A percentile compares a stretch with the other conserved stretches of the same genome.
Evolutionary conservation across 2,113 vertebrate species (phyloP).

Genomic region (Paedocypris sp.): DNA sequence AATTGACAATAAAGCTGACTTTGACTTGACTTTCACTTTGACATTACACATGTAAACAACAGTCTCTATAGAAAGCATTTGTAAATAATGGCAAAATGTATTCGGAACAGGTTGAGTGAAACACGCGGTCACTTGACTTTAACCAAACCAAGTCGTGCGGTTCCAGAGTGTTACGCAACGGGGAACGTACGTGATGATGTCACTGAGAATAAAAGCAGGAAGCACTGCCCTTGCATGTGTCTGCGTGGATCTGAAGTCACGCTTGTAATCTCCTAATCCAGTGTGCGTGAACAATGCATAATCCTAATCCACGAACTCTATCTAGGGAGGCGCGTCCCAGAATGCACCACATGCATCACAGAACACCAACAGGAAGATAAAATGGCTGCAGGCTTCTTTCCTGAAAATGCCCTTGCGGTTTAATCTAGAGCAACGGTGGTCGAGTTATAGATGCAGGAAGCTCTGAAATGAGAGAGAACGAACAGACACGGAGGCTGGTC

Average conservation of each 20-base stretch:
- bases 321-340: conserved; percentile 5
- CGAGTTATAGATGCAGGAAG: not conserved
- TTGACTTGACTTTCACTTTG: too few relatives aligned
- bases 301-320: conserved; percentile 32
- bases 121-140: too few relatives aligned
- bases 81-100: too few relatives aligned
- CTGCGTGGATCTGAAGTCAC: conserved; percentile 37
- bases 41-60: too few relatives aligned
- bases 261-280: conserved; percentile 57
- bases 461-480: too few relatives aligned
- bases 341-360: not conserved
- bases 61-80: too few relatives aligned
- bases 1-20: too few relatives aligned
- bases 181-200: not conserved
- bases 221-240: conserved; percentile 41
- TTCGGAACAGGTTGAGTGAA: too few relatives aligned
- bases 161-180: not conserved
- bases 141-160: too few relatives aligned
- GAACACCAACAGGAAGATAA: not conserved
- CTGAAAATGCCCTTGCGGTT: too few relatives aligned
- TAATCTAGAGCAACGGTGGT: not conserved
- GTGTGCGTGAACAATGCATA: conserved; percentile 10
- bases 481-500: not conserved
- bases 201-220: conserved; percentile 2
- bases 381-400: too few relatives aligned